phyloP scores from a whole-genome alignment of 2,113 vertebrate genomes.

The Arizona elegans region DNA sequence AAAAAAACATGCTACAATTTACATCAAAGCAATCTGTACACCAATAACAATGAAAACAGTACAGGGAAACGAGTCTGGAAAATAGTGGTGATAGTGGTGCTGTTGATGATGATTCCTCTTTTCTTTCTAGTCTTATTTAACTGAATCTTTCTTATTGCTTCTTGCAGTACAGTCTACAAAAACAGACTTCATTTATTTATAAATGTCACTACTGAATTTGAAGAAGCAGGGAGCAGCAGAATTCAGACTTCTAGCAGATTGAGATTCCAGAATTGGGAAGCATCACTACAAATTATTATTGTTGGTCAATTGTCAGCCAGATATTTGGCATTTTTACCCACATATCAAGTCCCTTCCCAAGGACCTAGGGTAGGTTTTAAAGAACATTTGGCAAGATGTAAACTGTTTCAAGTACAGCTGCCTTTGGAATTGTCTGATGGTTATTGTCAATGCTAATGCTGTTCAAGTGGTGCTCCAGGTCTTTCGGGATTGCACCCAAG shows the following conservation, averaged over 20 bases:
- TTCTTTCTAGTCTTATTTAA: not conserved
- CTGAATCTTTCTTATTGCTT: too few species aligned
- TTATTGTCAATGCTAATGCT: not conserved
- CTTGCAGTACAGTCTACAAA: not conserved
- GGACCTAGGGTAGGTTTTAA: not conserved
- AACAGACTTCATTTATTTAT: not conserved
- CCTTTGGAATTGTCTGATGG: not conserved
- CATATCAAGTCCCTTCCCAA: not conserved
- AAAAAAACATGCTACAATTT: conserved; percentile 38
- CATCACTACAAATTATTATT: not conserved
- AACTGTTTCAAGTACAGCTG: not conserved
- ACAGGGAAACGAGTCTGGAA: conserved; percentile 6
- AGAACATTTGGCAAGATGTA: not conserved
- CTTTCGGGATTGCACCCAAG: not conserved
- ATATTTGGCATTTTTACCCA: not conserved
- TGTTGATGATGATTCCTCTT: not conserved
- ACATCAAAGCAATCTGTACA: conserved; percentile 26
- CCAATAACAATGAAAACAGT: conserved; percentile 39
- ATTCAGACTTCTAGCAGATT: not conserved
- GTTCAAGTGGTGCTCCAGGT: not conserved
- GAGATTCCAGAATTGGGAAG: not conserved
- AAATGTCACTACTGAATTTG: not conserved
- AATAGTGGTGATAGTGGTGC: not conserved
- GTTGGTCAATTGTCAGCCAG: not conserved
- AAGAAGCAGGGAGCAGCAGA: not conserved